phyloP scores from a whole-genome alignment of 2,888 invertebrate species.

The Idaea dimidiata region DNA sequence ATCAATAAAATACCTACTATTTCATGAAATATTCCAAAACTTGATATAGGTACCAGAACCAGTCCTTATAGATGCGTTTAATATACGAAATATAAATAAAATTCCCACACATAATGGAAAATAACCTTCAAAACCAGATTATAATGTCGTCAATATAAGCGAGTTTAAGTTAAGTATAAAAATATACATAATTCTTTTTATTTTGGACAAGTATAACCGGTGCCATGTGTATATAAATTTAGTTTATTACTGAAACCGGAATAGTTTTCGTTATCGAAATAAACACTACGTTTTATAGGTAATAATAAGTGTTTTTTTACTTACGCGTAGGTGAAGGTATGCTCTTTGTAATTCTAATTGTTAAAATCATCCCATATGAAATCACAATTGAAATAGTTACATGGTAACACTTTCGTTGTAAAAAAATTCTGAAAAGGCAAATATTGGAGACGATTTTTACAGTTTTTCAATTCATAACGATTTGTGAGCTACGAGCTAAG shows the following conservation, averaged over 20 bases:
- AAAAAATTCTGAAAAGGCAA: no score
- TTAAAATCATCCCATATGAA: no score
- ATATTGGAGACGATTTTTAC: no score
- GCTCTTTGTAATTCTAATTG: no score
- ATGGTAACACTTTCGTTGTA: no score
- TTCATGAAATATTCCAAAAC: slow-evolving; percentile 14
- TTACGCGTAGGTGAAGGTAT: not conserved
- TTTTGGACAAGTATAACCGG: slow-evolving; percentile 29
- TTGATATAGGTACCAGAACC: not conserved
- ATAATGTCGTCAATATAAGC: slow-evolving; percentile 4
- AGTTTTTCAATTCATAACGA: no score
- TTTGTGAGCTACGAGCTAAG: no score
- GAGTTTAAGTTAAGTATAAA: slow-evolving; percentile 12
- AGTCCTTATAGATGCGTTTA: not conserved
- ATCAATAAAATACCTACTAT: slow-evolving; percentile 7
- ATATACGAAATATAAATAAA: slow-evolving; percentile 6
- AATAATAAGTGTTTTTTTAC: not conserved
- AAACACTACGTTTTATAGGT: not conserved
- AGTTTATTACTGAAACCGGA: slow-evolving; percentile 17
- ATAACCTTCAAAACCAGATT: slow-evolving; percentile 18
- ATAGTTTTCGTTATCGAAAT: slow-evolving; percentile 12
- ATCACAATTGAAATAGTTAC: no score
- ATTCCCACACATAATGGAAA: slow-evolving; percentile 18
- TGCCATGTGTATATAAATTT: slow-evolving; percentile 12
- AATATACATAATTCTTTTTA: slow-evolving; percentile 25